Conservation (phyloP, 2,797 vertebrate species). For the Danio tinwini region DNA sequence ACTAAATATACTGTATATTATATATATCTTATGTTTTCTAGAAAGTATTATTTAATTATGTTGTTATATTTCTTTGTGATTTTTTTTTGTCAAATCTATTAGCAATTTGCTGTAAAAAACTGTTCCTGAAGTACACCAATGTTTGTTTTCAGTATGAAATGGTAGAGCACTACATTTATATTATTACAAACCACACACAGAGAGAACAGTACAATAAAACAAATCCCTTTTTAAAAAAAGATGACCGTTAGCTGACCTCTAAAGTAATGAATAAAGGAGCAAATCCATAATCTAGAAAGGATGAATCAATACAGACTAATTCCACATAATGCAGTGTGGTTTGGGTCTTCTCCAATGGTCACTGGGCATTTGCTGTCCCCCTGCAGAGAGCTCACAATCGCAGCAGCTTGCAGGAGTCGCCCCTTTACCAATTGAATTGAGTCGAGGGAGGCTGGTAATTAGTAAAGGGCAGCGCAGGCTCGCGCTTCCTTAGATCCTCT, state of each 20-base stretch:
- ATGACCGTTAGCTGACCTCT: constrained; percentile 56
- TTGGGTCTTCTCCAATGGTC: constrained; percentile 27
- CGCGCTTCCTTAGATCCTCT: neutral
- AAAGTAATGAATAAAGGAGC: constrained; percentile 59
- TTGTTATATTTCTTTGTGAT: no score
- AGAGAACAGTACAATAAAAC: constrained; percentile 47
- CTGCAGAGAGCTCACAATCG: constrained; percentile 52
- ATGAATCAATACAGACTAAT: constrained; percentile 64
- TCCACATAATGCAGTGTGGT: constrained; percentile 58
- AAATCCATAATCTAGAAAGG: constrained; percentile 60
- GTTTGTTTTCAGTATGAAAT: no score
- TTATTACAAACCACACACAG: neutral
- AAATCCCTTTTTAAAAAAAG: constrained; percentile 19
- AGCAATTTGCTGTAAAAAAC: no score
- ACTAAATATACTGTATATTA: no score
- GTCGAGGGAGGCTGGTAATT: constrained; percentile 47
- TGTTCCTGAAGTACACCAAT: no score
- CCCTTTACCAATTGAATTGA: constrained; percentile 34
- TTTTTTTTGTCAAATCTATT: no score
- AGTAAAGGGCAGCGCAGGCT: constrained; percentile 38
- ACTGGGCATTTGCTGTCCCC: constrained; percentile 33
- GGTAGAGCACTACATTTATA: neutral
- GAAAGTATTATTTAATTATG: no score
- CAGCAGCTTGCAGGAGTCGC: constrained; percentile 46
- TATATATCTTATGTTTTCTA: no score